Evolutionary conservation across 1,140 invertebrate genomes (phyloP), one percentile per base, ranked within the genome.

Genomic region (Drosophila auraria): DNA sequence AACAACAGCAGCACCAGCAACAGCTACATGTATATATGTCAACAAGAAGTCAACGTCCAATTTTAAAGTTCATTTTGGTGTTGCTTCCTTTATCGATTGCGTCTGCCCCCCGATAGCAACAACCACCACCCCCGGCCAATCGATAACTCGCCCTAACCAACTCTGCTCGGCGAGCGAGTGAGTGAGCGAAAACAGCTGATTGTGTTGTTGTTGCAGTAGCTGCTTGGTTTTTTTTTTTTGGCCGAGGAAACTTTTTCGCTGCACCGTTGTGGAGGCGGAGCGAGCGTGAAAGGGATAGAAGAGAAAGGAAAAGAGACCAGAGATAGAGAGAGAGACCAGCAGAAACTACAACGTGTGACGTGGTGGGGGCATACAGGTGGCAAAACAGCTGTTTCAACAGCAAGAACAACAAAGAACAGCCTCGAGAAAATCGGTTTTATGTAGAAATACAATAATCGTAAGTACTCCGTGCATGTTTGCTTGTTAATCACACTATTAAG

Each of bases 381-480:
- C 68, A 82, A 86, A 90, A 90, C 86, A 90, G 86, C 86, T 90
- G 86, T 90, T 91, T 65, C 72, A 90, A 90, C 79, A 86, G 57
- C 47, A 68, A 83, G 66, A 86, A 66, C 45, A 83, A 62, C 72
- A 75, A 71, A 71, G 61, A 51, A 53, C 47, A 68, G 42, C 68
- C 53, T 62, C 47, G 65, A 63, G 36, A 64, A 68, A 50, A 73
- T 73, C 68, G 42, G 54, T 73, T 73, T 61, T 60, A 73, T 61
- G 33, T 72, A 73, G 68, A 73, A 73, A 73, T 59, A 30, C 70
- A 59, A 80, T 74, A 80, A 86, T 73, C 65, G 64, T 65, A 70
- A 80, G 59, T 73, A 65, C 69, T 36, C 47, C 20, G 38, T 49
- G 54, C 42, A 50, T 44, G 50, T 70, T 54, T 82, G 54, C 50